Evolutionary conservation across 2,113 vertebrate genomes (phyloP), one percentile per base, ranked within the genome.

Genomic region (Campylorhamphus procurvoides): DNA sequence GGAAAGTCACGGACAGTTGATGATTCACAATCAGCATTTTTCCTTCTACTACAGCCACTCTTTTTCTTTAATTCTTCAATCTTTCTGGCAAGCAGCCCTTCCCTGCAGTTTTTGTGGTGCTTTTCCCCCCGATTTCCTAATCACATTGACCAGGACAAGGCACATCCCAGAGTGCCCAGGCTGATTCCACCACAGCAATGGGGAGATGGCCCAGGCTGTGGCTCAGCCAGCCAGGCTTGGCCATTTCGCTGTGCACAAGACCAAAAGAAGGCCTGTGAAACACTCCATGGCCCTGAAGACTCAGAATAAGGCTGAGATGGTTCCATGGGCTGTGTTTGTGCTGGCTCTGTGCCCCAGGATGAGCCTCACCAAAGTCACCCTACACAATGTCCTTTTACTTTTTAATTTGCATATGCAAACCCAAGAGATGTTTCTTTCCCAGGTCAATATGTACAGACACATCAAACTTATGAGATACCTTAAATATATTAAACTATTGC

Each of bases 1-100:
- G 66, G 39, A 72, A 87, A 93, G 69, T 78, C 92, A 94, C 0
- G 4, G 94, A 64, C 91, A 97, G 72, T 22, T 81, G 76, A 37
- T 60, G 86, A 90, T 94, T 92, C 96, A 92, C 91, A 96, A 92
- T 66, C 93, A 71, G 77, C 83, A 18, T 40, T 84, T 39, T 53
- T 63, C 44, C 63, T 72, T 40, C 92, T 62, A 31, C 62, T 68
- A 39, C 46, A 83, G 71, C 10, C 69, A 74, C 64, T n/a, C 23
- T 55, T 84, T 60, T 47, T 14, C 72, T 69, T 56, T 47, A 58
- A 95, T 59, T 69, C 76, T 35, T 66, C 67, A 64, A 72, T 23
- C 46, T 56, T 53, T 33, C 71, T 71, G 91, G 52, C 64, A 79
- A 82, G 52, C 37, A 64, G 12, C 74, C 49, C 77, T 72, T 58